These are phyloP conservation scores for Cyprinella venusta DNA, from an alignment of 2,797 vertebrate species.

Conservation along the genomic window DNA sequence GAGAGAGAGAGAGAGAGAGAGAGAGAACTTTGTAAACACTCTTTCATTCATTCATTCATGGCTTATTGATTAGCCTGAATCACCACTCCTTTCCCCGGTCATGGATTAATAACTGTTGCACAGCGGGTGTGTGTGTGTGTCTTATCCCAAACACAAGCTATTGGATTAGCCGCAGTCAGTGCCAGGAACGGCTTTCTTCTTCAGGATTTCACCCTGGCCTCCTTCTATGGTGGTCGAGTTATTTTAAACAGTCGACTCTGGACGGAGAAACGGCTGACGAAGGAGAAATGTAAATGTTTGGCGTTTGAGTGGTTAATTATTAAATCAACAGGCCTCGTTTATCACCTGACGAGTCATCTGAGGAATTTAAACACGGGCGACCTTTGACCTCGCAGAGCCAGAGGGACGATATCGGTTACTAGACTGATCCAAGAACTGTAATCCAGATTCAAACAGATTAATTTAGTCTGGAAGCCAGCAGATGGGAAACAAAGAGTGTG, in stretches of 20 bases:
- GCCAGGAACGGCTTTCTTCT: constrained; percentile 23
- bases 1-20: too few relatives aligned
- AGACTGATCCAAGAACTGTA: constrained; percentile 1
- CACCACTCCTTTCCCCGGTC: not conserved
- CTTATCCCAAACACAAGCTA: constrained; percentile 37
- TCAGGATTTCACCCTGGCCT: constrained; percentile 9
- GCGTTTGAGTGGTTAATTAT: constrained; percentile 9
- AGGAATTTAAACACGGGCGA: constrained; percentile 10
- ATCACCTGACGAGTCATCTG: constrained; percentile 19
- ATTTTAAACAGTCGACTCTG: constrained; percentile 9
- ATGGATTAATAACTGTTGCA: constrained; percentile 20
- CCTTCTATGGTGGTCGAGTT: constrained; percentile 20
- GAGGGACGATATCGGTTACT: not conserved
- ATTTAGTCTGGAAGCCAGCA: not conserved
- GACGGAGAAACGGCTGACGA: not conserved
- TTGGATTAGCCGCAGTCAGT: constrained; percentile 32
- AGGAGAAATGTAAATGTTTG: not conserved
- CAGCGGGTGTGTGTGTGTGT: not conserved
- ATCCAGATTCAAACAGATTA: constrained; percentile 16
- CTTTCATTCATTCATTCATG: not conserved
- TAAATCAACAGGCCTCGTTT: not conserved
- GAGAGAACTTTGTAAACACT: constrained; percentile 2
- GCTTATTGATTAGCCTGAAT: constrained; percentile 18
- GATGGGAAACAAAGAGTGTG: not conserved
- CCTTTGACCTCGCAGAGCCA: constrained; percentile 1